These are phyloP conservation scores for Danio rerio DNA, from an alignment of 2,113 vertebrate genomes.

Conservation along the genomic window GRCz12tu NC_133179.1:15520501-15521000, in stretches of 20 bases:
- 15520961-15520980: conserved; percentile 97
- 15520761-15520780: background rate
- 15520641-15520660: conserved; percentile 73
- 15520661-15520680: conserved; percentile 74
- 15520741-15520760: background rate
- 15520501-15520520: background rate
- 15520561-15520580: conserved; percentile 50
- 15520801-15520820: background rate
- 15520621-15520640: conserved; percentile 66
- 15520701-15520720: conserved; percentile 83
- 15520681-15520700: conserved; percentile 80
- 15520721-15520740: conserved; percentile 21
- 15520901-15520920: conserved; percentile 88
- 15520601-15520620: conserved; percentile 63
- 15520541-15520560: background rate
- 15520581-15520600: conserved; percentile 73
- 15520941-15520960: conserved; percentile 93
- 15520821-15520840: background rate
- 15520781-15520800: background rate
- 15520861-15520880: background rate
- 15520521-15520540: background rate
- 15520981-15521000: conserved; percentile 79
- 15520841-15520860: background rate
- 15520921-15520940: conserved; percentile 93
- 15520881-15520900: conserved; percentile 65